Evolutionary conservation across 2,888 invertebrate species (phyloP).

Genomic region (Aporophyla nigra): DNA sequence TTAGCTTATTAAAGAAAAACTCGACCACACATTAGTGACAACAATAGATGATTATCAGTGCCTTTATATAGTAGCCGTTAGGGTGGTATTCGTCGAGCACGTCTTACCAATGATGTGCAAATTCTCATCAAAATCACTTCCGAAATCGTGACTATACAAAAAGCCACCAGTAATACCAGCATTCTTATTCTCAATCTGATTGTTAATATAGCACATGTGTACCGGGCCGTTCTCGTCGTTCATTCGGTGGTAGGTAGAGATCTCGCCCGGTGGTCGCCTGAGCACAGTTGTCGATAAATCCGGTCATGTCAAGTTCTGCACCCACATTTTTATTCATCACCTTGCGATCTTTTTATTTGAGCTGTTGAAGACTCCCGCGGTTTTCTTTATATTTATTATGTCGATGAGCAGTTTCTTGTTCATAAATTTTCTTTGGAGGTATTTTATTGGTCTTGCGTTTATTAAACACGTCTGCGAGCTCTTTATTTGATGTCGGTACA

Average conservation of each 20-base stretch:
- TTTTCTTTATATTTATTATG: conserved; percentile 55
- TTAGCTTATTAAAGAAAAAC: not conserved
- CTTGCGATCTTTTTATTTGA: conserved; percentile 60
- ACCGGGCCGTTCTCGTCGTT: not conserved
- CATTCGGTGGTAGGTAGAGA: conserved; percentile 47
- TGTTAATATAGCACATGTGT: conserved; percentile 12
- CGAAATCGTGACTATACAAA: not conserved
- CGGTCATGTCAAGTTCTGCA: conserved; percentile 59
- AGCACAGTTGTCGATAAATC: conserved; percentile 56
- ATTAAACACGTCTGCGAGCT: conserved; percentile 40
- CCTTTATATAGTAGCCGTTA: not conserved
- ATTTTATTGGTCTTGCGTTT: conserved; percentile 50
- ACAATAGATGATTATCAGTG: not conserved
- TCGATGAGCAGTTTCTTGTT: conserved; percentile 47
- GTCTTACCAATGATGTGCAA: not conserved
- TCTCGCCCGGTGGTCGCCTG: conserved; percentile 73
- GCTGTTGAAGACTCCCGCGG: conserved; percentile 57
- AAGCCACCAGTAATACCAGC: not conserved
- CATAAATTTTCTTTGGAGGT: conserved; percentile 48
- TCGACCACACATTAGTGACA: not conserved
- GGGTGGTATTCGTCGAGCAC: not conserved
- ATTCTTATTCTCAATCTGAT: conserved; percentile 19
- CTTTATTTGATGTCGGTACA: conserved; percentile 45
- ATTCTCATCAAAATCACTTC: conserved; percentile 7
- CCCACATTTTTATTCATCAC: conserved; percentile 67